Evolutionary conservation across 2,113 vertebrate genomes (phyloP), one percentile per base, ranked within the genome.

Genomic region (human): DNA sequence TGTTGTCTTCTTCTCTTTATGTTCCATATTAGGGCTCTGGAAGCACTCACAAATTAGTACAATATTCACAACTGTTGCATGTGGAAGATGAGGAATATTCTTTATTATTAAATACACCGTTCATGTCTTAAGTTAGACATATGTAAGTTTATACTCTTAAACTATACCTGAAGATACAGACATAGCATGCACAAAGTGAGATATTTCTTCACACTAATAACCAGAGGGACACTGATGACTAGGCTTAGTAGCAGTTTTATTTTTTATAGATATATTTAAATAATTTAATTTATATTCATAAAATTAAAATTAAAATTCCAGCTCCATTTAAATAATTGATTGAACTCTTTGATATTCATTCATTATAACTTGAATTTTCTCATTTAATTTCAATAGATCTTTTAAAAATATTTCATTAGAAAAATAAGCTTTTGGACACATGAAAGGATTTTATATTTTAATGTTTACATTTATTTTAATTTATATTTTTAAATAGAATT

Each of bases 321-420:
- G 18, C n/a, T 79, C 64, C 45, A 66, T 88, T 94, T 89, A 17
- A 79, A 89, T 64, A 38, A 57, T 43, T 48, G 30, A 93, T 76
- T 89, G 61, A 64, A 83, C 84, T 43, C 23, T 73, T 79, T 82
- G 23, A 38, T 72, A 64, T 18, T 83, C n/a, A 83, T 50, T 81
- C 17, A 83, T 93, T 68, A 64, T 38, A 57, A 82, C 43, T 76
- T 68, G 48, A 97, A 82, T 86, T 97, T 90, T 76, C 57, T 35
- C 12, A 43, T 23, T 85, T 85, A 79, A 57, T 86, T 90, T 86
- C n/a, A 68, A 75, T 38, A 76, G 8, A 30, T 40, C 25, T 40
- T 89, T 82, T 59, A 30, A 93, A 57, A 93, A 95, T 79, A 84
- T 78, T 68, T 72, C n/a, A 72, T 35, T 20, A 40, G 81, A 66